phyloP scores from a whole-genome alignment of 2,888 invertebrate genomes.

The Salticus scenicus region DNA sequence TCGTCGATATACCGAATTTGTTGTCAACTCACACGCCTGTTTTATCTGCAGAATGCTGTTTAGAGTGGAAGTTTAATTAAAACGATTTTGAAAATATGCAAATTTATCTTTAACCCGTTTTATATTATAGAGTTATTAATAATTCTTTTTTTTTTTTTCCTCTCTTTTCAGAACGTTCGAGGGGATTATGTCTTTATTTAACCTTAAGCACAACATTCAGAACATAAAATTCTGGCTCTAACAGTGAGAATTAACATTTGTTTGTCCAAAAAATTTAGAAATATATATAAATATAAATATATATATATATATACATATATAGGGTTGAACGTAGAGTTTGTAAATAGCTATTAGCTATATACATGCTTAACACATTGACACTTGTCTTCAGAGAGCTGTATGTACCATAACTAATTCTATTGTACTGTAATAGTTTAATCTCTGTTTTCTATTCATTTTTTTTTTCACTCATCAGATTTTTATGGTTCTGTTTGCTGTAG shows the following conservation, averaged over 20 bases:
- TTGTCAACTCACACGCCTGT: no score
- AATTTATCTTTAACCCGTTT: no score
- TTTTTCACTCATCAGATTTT: constrained; percentile 36
- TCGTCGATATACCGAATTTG: no score
- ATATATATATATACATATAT: constrained; percentile 64
- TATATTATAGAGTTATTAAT: no score
- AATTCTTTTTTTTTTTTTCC: not conserved
- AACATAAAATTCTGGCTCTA: constrained; percentile 61
- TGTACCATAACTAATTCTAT: constrained; percentile 55
- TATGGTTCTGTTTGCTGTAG: constrained; percentile 55
- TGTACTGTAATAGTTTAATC: constrained; percentile 47
- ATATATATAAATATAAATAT: constrained; percentile 39
- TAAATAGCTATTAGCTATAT: constrained; percentile 69
- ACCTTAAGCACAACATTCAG: constrained; percentile 64
- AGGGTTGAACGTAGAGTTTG: constrained; percentile 70
- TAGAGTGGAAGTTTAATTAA: no score
- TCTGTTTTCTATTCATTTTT: constrained; percentile 28
- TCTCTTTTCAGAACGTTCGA: constrained; percentile 30
- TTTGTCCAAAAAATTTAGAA: constrained; percentile 63
- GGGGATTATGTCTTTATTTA: constrained; percentile 46
- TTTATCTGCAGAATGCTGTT: no score
- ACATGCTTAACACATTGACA: constrained; percentile 69
- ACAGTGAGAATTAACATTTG: constrained; percentile 55
- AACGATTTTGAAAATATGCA: no score
- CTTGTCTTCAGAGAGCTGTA: constrained; percentile 63